Evolutionary conservation across 1,140 invertebrate genomes (phyloP).

Genomic region (Penaeus chinensis): DNA sequence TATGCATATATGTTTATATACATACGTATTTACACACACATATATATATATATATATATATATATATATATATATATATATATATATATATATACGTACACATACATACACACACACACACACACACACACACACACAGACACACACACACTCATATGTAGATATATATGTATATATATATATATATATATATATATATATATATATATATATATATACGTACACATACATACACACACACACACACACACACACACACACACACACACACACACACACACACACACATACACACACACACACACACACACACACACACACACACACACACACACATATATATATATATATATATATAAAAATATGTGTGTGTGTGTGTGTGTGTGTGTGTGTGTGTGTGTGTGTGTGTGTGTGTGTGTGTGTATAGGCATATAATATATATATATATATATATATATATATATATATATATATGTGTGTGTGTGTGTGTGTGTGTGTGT

Average conservation of each 20-base stretch:
- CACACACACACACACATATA: not conserved
- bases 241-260: slow-evolving; percentile 9
- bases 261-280: not conserved
- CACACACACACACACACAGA: slow-evolving; percentile 14
- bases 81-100: not conserved
- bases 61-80: slow-evolving; percentile 30
- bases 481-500: too few species aligned
- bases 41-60: slow-evolving; percentile 30
- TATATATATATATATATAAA: not conserved
- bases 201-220: slow-evolving; percentile 34
- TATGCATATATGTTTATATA: too few species aligned
- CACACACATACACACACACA: slow-evolving; percentile 28
- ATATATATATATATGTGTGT: too few species aligned
- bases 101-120: not conserved
- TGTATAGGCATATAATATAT: not conserved
- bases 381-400: slow-evolving; percentile 4
- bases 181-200: slow-evolving; percentile 16
- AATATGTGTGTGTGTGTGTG: not conserved
- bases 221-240: slow-evolving; percentile 24
- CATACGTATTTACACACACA: slow-evolving; percentile 16
- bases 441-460: too few species aligned
- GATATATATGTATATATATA: slow-evolving; percentile 9
- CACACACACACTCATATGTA: slow-evolving; percentile 19
- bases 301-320: slow-evolving; percentile 6
- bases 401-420: slow-evolving; percentile 9